Base-by-base conservation (phyloP, 2,113 vertebrate genomes). In the Quiscalus mexicanus region DNA sequence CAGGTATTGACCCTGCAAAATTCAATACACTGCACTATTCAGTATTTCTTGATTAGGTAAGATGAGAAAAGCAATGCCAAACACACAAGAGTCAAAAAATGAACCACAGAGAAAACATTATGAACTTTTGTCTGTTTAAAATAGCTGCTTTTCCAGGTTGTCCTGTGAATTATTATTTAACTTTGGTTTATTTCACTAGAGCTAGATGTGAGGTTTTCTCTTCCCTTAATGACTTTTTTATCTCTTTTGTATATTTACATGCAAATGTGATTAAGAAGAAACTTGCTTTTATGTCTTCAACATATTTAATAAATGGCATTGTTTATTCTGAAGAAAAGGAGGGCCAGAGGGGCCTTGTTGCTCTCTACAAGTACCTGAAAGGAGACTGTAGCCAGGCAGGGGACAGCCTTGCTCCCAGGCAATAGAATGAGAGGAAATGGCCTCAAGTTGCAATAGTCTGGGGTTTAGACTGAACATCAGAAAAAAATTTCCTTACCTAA, bases 161-260 rank as follows among this genome's bases (percentile, higher is more conserved):
- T 83, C 10, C 15, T 45, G 33, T 52, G 74, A 69, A 52, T 50
- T 71, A 53, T 62, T 39, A 74, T n/a, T 65, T 71, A 70, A 39
- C 9, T 81, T 93, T 45, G 62, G 24, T 88, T 93, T 80, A 22
- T 80, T 86, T 88, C 33, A 35, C 5, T 69, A n/a, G 37, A 79
- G 20, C 3, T 64, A 76, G 22, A 83, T 0, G 1, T 53, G 39
- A 64, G 10, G 35, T 68, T 64, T 91, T 84, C 3, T 69, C 55
- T 69, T 80, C 6, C 18, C 28, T 65, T 50, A 77, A 73, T 58
- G 12, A 2, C 2, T 24, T 52, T 79, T 78, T 74, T 74, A 24
- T 19, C 5, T 10, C 12, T 60, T 83, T 73, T 76, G 2, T 58
- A 21, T 59, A 63, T 63, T 86, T 44, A 65, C 16, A 58, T 5